phyloP scores from a whole-genome alignment of 2,797 vertebrate genomes.

The Ciconia nigra region DNA sequence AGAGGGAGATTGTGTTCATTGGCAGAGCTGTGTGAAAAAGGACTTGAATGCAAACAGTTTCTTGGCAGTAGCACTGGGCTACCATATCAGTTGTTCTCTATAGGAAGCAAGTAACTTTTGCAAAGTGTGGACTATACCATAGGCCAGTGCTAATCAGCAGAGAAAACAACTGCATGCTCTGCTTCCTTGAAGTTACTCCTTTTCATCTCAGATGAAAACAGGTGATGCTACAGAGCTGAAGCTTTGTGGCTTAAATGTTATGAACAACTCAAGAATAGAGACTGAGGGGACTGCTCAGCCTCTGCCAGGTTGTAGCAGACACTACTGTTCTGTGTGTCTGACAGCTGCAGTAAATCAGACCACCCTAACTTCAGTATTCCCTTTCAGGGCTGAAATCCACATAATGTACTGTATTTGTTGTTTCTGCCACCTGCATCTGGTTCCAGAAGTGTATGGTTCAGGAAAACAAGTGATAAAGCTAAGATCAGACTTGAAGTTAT shows the following conservation, averaged over 20 bases:
- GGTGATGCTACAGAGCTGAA: not conserved
- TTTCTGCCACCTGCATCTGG: not conserved
- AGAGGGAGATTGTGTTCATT: not conserved
- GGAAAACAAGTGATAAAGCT: not conserved
- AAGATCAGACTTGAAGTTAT: not conserved
- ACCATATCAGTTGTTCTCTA: fast-evolving
- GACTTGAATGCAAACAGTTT: not conserved
- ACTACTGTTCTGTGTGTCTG: not conserved
- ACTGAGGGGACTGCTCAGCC: not conserved
- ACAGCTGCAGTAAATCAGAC: not conserved
- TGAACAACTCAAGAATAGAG: not conserved
- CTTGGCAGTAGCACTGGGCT: not conserved
- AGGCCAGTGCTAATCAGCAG: not conserved
- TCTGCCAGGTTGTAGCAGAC: not conserved
- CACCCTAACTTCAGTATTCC: not conserved
- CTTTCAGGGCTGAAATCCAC: not conserved
- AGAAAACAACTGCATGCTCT: fast-evolving
- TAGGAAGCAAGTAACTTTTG: not conserved
- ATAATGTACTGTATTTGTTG: not conserved
- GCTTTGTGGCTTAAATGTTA: not conserved
- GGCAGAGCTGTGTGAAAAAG: not conserved
- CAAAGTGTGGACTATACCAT: not conserved
- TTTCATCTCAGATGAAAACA: not conserved
- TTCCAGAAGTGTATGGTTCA: not conserved
- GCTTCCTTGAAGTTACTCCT: not conserved